A percentile compares a stretch with the other conserved stretches of the same genome.
Conservation (phyloP, 2,113 vertebrate genomes). For the Anhinga rufa region DNA sequence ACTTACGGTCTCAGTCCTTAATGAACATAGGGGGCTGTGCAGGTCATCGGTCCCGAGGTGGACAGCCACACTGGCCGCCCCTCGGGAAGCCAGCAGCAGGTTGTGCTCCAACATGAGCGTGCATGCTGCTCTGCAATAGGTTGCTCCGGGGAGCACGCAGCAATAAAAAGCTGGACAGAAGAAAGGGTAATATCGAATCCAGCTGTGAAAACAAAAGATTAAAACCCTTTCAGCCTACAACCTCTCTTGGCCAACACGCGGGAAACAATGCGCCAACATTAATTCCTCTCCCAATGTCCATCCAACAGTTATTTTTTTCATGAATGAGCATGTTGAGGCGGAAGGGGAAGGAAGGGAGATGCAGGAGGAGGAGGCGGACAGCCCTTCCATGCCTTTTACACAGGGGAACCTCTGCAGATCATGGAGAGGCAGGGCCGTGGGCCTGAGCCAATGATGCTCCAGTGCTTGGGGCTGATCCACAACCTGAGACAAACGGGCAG, state of each 20-base stretch:
- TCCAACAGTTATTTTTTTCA: neutral
- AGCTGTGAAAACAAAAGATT: slow-evolving; percentile 59
- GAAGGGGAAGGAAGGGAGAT: neutral
- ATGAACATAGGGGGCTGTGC: neutral
- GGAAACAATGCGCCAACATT: neutral
- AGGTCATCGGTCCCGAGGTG: rapidly evolving
- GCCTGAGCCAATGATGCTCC: neutral
- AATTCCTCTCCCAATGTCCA: neutral
- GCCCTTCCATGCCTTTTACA: neutral
- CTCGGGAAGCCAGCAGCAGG: neutral
- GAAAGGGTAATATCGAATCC: neutral
- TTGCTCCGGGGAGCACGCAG: rapidly evolving
- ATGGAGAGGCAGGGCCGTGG: neutral
- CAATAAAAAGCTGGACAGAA: neutral
- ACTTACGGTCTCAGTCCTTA: neutral
- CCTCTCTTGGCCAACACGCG: neutral
- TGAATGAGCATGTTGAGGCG: neutral
- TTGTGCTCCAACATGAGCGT: rapidly evolving
- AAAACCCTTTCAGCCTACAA: neutral
- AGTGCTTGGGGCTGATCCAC: neutral
- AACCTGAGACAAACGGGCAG: rapidly evolving
- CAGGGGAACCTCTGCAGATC: neutral
- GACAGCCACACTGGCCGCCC: neutral
- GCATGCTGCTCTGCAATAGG: neutral
- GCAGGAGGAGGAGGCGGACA: neutral